Percentiles rank a stretch among this genome's conserved stretches.
Evolutionary conservation across 2,797 vertebrate species (phyloP).

Genomic region (Coendou prehensilis): DNA sequence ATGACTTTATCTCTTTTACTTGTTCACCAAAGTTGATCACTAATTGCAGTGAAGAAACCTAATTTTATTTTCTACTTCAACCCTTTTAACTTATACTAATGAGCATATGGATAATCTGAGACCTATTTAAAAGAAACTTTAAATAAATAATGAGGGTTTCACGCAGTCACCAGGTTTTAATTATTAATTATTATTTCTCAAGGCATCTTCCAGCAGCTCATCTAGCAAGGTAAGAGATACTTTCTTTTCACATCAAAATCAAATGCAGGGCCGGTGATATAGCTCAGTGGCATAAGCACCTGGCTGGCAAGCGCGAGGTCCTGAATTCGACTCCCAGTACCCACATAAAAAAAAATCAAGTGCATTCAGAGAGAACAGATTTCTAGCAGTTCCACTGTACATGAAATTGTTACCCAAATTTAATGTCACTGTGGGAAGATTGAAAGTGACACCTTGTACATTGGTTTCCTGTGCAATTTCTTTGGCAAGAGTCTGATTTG

Average conservation of each 20-base stretch:
- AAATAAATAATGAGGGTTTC: not conserved
- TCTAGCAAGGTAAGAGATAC: constrained; percentile 48
- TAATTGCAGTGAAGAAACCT: not conserved
- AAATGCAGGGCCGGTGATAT: not conserved
- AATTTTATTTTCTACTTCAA: not conserved
- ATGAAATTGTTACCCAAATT: not conserved
- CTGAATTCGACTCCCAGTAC: too few relatives aligned
- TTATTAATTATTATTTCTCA: constrained; percentile 53
- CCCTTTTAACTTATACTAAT: not conserved
- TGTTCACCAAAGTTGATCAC: constrained; percentile 23
- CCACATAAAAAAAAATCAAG: not conserved
- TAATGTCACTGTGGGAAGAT: not conserved
- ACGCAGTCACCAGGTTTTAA: not conserved
- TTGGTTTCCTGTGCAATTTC: not conserved
- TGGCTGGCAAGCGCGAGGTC: too few relatives aligned
- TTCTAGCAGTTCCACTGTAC: not conserved
- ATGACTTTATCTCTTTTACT: not conserved
- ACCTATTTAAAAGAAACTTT: not conserved
- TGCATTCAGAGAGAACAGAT: not conserved
- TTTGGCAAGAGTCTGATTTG: not conserved
- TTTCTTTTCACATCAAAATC: not conserved
- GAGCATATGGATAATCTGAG: not conserved
- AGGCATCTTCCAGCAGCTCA: not conserved
- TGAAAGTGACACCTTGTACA: not conserved
- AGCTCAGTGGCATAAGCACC: too few relatives aligned